Evolutionary conservation across 2,888 invertebrate species (phyloP).

Genomic region (Cactoblastis cactorum): DNA sequence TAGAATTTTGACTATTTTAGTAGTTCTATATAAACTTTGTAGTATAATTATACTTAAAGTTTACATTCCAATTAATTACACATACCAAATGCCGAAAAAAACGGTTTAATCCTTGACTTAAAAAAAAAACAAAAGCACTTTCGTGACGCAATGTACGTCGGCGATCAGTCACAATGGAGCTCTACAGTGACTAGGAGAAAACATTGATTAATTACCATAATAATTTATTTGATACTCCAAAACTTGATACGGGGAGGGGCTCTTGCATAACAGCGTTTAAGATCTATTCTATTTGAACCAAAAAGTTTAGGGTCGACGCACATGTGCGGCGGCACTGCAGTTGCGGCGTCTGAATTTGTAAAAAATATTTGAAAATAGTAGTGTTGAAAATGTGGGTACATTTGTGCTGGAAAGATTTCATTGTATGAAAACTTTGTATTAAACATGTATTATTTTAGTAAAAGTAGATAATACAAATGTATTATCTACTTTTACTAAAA

Average conservation of each 20-base stretch:
- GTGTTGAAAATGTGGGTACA: no score
- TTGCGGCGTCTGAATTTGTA: no score
- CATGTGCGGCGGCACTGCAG: background rate
- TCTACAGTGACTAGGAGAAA: slow-evolving; percentile 76
- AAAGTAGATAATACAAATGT: no score
- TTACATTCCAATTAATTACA: background rate
- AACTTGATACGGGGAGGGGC: slow-evolving; percentile 72
- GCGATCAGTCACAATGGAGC: slow-evolving; percentile 75
- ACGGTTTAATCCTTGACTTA: slow-evolving; percentile 32
- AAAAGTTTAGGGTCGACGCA: slow-evolving; percentile 31
- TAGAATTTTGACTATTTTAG: no score
- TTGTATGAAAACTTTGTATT: no score
- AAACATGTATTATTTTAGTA: no score
- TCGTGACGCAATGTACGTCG: slow-evolving; percentile 64
- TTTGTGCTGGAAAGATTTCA: no score
- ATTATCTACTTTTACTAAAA: no score
- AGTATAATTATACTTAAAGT: background rate
- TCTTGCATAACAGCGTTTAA: slow-evolving; percentile 61
- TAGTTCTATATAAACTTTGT: no score
- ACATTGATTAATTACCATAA: slow-evolving; percentile 80
- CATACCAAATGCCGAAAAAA: slow-evolving; percentile 20
- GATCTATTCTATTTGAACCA: slow-evolving; percentile 61
- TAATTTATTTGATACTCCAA: slow-evolving; percentile 79
- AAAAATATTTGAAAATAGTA: no score
- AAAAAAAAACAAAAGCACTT: slow-evolving; percentile 57